Evolutionary conservation across 2,113 vertebrate genomes (phyloP), one percentile per base, ranked within the genome.

Genomic region (Platysternon megacephalum): DNA sequence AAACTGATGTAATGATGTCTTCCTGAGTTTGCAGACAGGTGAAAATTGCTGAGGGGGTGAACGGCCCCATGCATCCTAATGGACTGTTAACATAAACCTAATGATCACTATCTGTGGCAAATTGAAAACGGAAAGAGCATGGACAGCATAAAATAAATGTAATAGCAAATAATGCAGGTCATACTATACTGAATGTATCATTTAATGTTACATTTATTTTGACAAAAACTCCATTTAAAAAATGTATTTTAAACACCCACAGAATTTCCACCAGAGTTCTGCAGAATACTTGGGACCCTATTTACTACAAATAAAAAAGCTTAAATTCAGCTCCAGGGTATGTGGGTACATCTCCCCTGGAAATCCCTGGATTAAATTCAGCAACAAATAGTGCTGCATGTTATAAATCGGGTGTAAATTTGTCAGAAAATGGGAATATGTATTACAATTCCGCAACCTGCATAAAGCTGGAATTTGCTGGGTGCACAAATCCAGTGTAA

Each of bases 61-160:
- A 90, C 12, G 87, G 72, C 84, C 58, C 78, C 84, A 42, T 85
- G 85, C 8, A 2, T 90, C 44, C n/a, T 72, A 93, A 95, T 53
- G 79, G 94, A 81, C 52, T 85, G 56, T 79, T 93, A 95, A 92
- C n/a, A 87, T 87, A 94, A 87, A 89, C 8, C 44, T 56, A 49
- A 56, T 89, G 87, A 42, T 84, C 55, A 87, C 76, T 94, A 35
- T n/a, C 32, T 88, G 2, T 52, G 56, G 91, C 76, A 32, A 29
- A 9, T 0, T 84, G 80, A 79, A 85, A 94, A 68, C 79, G 86
- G 89, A 94, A 96, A 74, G 0, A 3, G 9, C 51, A 42, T 0
- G 1, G 61, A 44, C n/a, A 39, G 22, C 79, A 24, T 0, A 1
- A 79, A 95, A 49, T 79, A 87, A 93, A 87, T 82, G 46, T 39